Evolutionary conservation across 2,113 vertebrate species (phyloP), one percentile per base, ranked within the genome.

Genomic region (Thunnus thynnus): DNA sequence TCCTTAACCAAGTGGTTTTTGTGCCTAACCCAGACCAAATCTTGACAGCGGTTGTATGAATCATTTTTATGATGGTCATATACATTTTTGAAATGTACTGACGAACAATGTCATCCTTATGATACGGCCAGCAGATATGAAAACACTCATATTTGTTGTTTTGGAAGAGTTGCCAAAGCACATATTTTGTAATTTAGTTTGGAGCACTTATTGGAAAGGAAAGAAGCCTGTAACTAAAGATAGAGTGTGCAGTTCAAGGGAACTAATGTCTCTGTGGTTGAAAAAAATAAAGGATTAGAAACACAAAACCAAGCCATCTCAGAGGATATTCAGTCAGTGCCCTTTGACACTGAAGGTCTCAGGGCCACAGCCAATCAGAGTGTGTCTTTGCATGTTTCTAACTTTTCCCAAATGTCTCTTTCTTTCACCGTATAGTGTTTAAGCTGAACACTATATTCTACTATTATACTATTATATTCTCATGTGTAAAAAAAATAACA

Each of bases 281-380:
- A 41, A 41, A 44, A 17, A 64, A 70, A 73, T 9, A 22, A 57
- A 70, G 13, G 18, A 68, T 60, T 72, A 65, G 47, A 76, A 55
- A n/a, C 41, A 47, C 36, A 64, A 1, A 41, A 41, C 36, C 9
- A 9, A 41, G 8, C 36, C 7, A 58, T 68, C 3, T 57, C 62
- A 74, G 48, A 67, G 17, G 72, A 55, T 44, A 8, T 66, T 63
- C 22, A 71, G 8, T 75, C 30, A 63, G 20, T 13, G 17, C 18
- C 54, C 46, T 81, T 73, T 82, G 66, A 82, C 66, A 62, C 32
- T 18, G 14, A 75, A 74, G 72, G 66, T 57, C 58, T 51, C 30
- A 75, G 36, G 51, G 50, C 36, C 30, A 57, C 44, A 74, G 56
- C 16, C 63, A 68, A n/a, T 73, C 12, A 27, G 1, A 25, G 11